Percentiles rank a stretch among this genome's conserved stretches.
Conservation (phyloP, 2,888 invertebrate species). For the Oeneis ivallda region DNA sequence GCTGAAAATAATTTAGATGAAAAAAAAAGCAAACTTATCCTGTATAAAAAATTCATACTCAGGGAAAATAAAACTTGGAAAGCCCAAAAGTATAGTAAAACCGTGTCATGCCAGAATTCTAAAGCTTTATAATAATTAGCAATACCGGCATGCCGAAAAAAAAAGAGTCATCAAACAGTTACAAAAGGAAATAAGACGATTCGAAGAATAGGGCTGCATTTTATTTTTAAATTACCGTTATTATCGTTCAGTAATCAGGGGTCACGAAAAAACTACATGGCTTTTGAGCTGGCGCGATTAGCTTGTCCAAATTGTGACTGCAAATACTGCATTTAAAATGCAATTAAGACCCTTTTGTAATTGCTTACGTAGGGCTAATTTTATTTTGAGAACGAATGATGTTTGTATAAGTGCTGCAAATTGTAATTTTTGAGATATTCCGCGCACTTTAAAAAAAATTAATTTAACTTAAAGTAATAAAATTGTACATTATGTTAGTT, state of each 20-base stretch:
- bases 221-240: slow-evolving; percentile 65
- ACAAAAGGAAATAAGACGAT: slow-evolving; percentile 56
- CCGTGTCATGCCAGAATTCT: slow-evolving; percentile 26
- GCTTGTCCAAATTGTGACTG: slow-evolving; percentile 41
- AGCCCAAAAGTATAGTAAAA: neutral
- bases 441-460: too few relatives aligned
- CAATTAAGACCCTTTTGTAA: slow-evolving; percentile 25
- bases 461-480: too few relatives aligned
- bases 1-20: too few relatives aligned
- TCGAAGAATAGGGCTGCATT: slow-evolving; percentile 57
- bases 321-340: slow-evolving; percentile 43
- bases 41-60: too few relatives aligned
- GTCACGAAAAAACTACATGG: slow-evolving; percentile 48
- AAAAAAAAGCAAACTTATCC: too few relatives aligned
- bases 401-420: slow-evolving; percentile 1
- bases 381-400: slow-evolving; percentile 1
- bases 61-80: neutral
- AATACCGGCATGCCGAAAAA: slow-evolving; percentile 6
- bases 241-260: slow-evolving; percentile 55
- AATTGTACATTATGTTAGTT: too few relatives aligned
- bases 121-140: neutral
- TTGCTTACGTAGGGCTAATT: slow-evolving; percentile 15
- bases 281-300: slow-evolving; percentile 34
- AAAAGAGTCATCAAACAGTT: slow-evolving; percentile 47
- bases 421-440: neutral